These are phyloP conservation scores for Anagyrus pseudococci DNA, from an alignment of 2,888 invertebrate species.

Conservation along the genomic window DNA sequence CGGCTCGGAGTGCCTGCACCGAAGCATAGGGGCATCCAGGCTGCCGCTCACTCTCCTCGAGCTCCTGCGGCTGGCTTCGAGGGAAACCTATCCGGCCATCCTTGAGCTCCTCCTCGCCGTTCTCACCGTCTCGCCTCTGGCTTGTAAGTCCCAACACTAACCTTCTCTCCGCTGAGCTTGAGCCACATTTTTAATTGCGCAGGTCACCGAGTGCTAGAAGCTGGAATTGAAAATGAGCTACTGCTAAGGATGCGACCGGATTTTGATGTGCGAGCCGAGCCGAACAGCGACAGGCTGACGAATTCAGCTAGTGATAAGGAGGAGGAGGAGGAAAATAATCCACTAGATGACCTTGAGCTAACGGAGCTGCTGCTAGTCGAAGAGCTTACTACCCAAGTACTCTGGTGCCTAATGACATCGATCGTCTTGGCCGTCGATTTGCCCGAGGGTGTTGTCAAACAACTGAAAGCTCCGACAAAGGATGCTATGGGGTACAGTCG, in stretches of 20 bases:
- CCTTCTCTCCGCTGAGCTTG: not conserved
- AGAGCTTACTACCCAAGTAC: constrained; percentile 43
- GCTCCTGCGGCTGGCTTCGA: constrained; percentile 50
- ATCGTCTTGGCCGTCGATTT: constrained; percentile 35
- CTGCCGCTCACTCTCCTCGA: constrained; percentile 54
- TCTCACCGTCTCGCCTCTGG: constrained; percentile 46
- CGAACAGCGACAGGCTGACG: too few species aligned
- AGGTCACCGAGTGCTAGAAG: constrained; percentile 57
- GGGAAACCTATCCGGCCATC: constrained; percentile 50
- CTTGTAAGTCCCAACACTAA: constrained; percentile 51
- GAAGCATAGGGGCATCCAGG: too few species aligned
- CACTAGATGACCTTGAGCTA: too few species aligned
- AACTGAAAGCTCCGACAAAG: constrained; percentile 31
- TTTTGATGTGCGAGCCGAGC: constrained; percentile 44
- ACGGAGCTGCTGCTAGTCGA: too few species aligned
- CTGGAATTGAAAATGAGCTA: constrained; percentile 54
- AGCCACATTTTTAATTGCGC: too few species aligned
- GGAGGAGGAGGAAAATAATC: too few species aligned
- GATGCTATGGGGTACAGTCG: constrained; percentile 49
- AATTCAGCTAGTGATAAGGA: too few species aligned
- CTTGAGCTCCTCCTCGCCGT: constrained; percentile 52
- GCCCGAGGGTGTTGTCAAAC: constrained; percentile 12
- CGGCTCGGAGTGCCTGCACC: constrained; percentile 52
- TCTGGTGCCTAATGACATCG: constrained; percentile 47
- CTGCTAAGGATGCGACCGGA: constrained; percentile 55